Evolutionary conservation across 2,888 invertebrate species (phyloP), one percentile per base, ranked within the genome.

Genomic region (Ellobium chinense): DNA sequence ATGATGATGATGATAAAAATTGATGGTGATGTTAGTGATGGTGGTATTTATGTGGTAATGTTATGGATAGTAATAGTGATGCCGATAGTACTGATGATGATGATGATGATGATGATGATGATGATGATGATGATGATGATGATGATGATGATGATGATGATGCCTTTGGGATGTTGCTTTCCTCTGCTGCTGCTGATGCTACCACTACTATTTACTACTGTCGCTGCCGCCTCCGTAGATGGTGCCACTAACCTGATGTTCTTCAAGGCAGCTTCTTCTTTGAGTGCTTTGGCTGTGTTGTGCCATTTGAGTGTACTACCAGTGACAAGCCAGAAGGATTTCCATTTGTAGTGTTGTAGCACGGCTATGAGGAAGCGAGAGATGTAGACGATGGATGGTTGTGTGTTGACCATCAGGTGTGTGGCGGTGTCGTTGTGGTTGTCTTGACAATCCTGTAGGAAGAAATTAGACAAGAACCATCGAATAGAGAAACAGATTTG

Each of bases 291-390:
- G 7, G 72, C 58, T 12, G 36, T 56, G 21, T 60, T 58, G 14
- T 60, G 56, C 72, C 72, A 72, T 36, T 72, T 56, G 36, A 72
- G 56, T 12, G 58, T 14, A 12, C 18, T 14, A 1, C 74, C 74
- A 31, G 74, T n/a, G 21, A 74, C 63, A 31, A 74, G 12, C 74
- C 74, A 74, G 46, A 74, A 74, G 2, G 74, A 74, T 31, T n/a
- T 37, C 74, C 74, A 74, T 24, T 31, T 62, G 63, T 74, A 63
- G 74, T 63, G 63, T 29, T 29, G 74, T 24, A 74, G 31, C 39
- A 74, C 39, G 3, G 62, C 9, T 18, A 46, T 31, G 18, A 74
- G 62, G 36, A 46, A 74, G 18, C 74, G 74, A 12, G 63, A 39
- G 46, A 63, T n/a, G 63, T 63, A 74, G 2, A 29, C 31, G 46